A percentile compares a stretch with the other conserved stretches of the same genome.
Conservation (phyloP, 2,797 vertebrate species). For the Chrosomus eos region DNA sequence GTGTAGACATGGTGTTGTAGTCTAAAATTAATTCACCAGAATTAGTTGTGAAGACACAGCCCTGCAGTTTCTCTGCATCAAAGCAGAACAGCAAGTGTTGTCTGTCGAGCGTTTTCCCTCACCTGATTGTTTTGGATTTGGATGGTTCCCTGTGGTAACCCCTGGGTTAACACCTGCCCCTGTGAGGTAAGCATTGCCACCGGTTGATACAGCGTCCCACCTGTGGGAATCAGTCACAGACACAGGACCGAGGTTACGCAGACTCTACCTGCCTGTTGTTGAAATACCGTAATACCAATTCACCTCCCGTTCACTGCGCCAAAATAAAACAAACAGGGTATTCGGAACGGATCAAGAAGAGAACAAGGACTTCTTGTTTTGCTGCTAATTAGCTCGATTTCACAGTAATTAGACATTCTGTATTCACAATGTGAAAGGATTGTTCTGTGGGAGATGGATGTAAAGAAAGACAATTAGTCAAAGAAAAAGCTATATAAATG, state of each 20-base stretch:
- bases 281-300: constrained; percentile 33
- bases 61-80: neutral
- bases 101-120: constrained; percentile 58
- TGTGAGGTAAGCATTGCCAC: constrained; percentile 99
- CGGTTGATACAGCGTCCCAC: constrained; percentile 97
- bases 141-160: constrained; percentile 92
- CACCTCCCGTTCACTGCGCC: neutral
- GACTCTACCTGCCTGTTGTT: neutral
- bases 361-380: constrained; percentile 38
- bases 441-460: constrained; percentile 15
- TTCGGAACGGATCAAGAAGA: constrained; percentile 1
- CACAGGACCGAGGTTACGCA: constrained; percentile 56
- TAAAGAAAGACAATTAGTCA: neutral
- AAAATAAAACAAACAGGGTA: constrained; percentile 34
- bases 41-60: neutral
- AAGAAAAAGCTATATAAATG: constrained; percentile 2
- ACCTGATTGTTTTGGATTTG: constrained; percentile 98
- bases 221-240: constrained; percentile 78
- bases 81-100: neutral
- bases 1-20: neutral
- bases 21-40: neutral
- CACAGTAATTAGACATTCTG: constrained; percentile 25
- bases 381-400: constrained; percentile 24
- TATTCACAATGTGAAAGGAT: constrained; percentile 7
- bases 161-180: constrained; percentile 96